These are phyloP conservation scores for Thysanoteuthis rhombus DNA, from an alignment of 2,888 invertebrate species.

Conservation along the genomic window DNA sequence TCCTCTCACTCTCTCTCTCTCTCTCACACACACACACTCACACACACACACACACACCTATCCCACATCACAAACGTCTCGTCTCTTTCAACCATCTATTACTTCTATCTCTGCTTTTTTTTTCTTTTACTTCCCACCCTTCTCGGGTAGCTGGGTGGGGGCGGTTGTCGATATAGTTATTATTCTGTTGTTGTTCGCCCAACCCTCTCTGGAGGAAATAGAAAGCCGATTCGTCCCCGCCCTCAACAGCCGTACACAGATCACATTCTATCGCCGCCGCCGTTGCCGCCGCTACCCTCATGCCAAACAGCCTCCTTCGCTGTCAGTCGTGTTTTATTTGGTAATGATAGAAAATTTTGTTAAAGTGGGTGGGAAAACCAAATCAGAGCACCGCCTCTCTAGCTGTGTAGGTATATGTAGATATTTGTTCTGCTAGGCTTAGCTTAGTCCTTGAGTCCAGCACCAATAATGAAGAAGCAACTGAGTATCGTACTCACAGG, in stretches of 20 bases:
- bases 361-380: background rate
- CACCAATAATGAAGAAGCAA: no score
- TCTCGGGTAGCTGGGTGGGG: background rate
- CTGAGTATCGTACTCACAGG: no score
- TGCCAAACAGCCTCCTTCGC: no score
- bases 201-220: background rate
- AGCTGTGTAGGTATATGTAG: no score
- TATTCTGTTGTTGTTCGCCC: background rate
- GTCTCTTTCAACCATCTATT: no score
- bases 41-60: background rate
- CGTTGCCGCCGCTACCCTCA: background rate
- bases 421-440: no score
- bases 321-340: background rate
- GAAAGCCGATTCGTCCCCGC: background rate
- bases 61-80: no score
- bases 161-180: background rate
- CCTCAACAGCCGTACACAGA: background rate
- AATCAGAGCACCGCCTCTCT: background rate
- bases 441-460: no score
- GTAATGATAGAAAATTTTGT: background rate
- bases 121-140: background rate
- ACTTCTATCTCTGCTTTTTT: no score
- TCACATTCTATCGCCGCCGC: background rate
- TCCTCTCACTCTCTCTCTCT: no score
- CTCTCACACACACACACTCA: background rate